Evolutionary conservation across 2,888 invertebrate species (phyloP).

Genomic region (Dyspetes luteomarginatus): DNA sequence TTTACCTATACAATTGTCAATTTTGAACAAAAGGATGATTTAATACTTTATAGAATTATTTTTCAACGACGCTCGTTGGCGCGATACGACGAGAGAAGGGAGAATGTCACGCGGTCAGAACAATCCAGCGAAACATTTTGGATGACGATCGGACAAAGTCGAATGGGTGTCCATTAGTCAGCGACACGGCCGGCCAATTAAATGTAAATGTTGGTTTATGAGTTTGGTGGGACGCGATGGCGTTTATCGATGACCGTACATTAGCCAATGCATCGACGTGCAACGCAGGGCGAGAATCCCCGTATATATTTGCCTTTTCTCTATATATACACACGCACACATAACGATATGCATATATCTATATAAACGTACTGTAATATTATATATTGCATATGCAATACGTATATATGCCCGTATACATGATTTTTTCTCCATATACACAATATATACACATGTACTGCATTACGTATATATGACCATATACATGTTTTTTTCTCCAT

Average conservation of each 20-base stretch:
- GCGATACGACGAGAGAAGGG: slow-evolving; percentile 33
- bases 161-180: slow-evolving; percentile 74
- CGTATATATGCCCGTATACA: background rate
- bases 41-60: slow-evolving; percentile 26
- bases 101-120: slow-evolving; percentile 63
- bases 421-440: too few relatives aligned
- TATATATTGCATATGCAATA: too few relatives aligned
- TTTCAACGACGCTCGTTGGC: slow-evolving; percentile 58
- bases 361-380: slow-evolving; percentile 11
- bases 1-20: background rate
- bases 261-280: slow-evolving; percentile 78
- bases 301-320: background rate
- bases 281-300: slow-evolving; percentile 64
- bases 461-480: too few relatives aligned
- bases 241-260: slow-evolving; percentile 81
- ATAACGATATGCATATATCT: slow-evolving; percentile 11
- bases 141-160: slow-evolving; percentile 68
- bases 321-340: background rate
- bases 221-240: slow-evolving; percentile 77
- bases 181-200: slow-evolving; percentile 79
- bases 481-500: too few relatives aligned
- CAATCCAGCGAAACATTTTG: slow-evolving; percentile 72
- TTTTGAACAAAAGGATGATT: slow-evolving; percentile 8
- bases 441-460: too few relatives aligned
- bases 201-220: slow-evolving; percentile 82